Conservation (phyloP, 2,888 invertebrate genomes). For the Agrotis ipsilon region DNA sequence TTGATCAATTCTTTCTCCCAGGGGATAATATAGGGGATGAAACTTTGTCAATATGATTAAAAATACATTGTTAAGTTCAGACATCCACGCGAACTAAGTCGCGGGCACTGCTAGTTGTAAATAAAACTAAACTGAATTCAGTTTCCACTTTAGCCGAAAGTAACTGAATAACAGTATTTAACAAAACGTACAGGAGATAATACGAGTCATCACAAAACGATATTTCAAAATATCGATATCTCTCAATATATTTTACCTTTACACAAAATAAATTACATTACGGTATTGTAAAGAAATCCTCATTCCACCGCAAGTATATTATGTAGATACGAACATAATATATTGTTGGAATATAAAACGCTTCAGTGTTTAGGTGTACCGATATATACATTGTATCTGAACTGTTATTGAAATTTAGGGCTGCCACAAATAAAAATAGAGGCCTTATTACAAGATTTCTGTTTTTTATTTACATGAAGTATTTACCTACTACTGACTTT, state of each 20-base stretch:
- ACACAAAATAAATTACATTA: conserved; percentile 29
- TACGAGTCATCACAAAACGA: neutral
- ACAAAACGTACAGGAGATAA: neutral
- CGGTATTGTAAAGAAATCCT: conserved; percentile 37
- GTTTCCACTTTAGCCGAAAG: neutral
- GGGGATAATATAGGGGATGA: no score
- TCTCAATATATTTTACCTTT: neutral
- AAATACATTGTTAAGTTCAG: no score
- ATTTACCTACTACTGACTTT: no score
- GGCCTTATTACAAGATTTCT: no score
- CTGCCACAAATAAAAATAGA: conserved; percentile 9
- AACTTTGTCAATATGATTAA: no score
- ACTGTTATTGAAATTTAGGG: conserved; percentile 55
- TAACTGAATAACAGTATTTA: neutral
- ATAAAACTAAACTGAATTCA: neutral
- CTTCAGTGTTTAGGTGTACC: conserved; percentile 55
- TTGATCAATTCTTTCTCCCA: no score
- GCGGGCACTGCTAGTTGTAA: no score
- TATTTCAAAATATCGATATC: conserved; percentile 3
- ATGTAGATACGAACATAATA: conserved; percentile 42
- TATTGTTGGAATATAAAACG: conserved; percentile 56
- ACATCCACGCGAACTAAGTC: no score
- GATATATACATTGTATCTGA: conserved; percentile 50
- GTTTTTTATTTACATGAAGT: no score
- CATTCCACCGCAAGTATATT: conserved; percentile 39